Percentiles rank a stretch among this genome's conserved stretches.
Conservation (phyloP, 2,888 invertebrate genomes). For the Cerceris rybyensis region DNA sequence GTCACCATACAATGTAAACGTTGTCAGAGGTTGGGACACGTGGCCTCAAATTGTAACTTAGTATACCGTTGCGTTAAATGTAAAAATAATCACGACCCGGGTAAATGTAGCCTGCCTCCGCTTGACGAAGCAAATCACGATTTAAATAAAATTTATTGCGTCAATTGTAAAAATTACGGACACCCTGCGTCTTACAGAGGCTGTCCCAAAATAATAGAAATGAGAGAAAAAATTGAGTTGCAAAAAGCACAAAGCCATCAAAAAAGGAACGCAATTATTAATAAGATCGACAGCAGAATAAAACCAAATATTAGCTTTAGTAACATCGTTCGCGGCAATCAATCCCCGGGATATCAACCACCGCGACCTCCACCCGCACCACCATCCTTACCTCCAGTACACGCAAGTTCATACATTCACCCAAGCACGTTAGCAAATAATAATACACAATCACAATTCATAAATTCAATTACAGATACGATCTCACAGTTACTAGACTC, state of each 20-base stretch:
- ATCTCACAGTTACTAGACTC: too few relatives aligned
- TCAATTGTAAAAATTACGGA: constrained; percentile 26
- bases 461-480: too few relatives aligned
- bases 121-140: neutral
- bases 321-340: neutral
- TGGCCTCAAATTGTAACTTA: neutral
- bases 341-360: too few relatives aligned
- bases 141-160: neutral
- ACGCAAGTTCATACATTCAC: too few relatives aligned
- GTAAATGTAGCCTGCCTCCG: neutral
- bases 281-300: neutral
- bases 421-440: too few relatives aligned
- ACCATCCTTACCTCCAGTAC: too few relatives aligned
- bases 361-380: too few relatives aligned
- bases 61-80: too few relatives aligned
- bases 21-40: neutral
- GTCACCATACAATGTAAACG: neutral
- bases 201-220: constrained; percentile 20
- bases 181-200: constrained; percentile 43
- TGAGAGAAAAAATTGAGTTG: neutral
- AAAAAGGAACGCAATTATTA: neutral
- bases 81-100: neutral
- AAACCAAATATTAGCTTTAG: neutral
- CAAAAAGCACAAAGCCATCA: neutral
- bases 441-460: too few relatives aligned